Evolutionary conservation across 1,140 invertebrate genomes (phyloP), one percentile per base, ranked within the genome.

Genomic region (Battus philenor): DNA sequence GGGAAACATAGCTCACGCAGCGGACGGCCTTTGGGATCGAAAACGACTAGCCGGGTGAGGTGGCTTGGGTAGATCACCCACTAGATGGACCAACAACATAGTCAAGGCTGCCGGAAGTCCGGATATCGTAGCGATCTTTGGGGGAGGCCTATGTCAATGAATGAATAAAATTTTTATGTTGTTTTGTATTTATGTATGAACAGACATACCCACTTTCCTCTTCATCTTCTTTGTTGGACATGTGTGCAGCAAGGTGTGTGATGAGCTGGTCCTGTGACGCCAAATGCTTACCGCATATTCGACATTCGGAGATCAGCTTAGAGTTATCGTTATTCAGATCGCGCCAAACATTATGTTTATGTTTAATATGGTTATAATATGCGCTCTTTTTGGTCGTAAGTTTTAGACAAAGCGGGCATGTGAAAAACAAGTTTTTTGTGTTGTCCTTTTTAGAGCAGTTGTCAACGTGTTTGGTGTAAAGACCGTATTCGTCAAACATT

Each of bases 221-320:
- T 3, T 20, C 6, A 20, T 72, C 68, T 8, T 83, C 75, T 4
- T 69, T 66, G 29, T 80, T 80, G 6, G 76, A 66, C 66, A 87
- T 74, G 48, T 87, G 85, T 5, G 66, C 67, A 2, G 85, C 74
- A 0, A 87, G 45, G 36, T 87, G 85, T 26, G 50, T 68, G 6
- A 86, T 81, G 2, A 87, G 59, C 31, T 54, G 20, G 7, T 76
- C 72, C 44, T 87, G 75, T 11, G 68, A 56, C 1, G 58, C 43
- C 9, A 86, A 56, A 32, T 59, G 65, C 47, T 71, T 67, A 12
- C 43, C 54, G 34, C 85, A 87, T 51, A 86, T 73, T 13, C 78
- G 64, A 53, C 85, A 87, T 17, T 73, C 60, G 20, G 46, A 50
- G 30, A 52, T 4, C 4, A 8, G 9, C 12, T 34, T 1, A 15